Base-by-base conservation (phyloP, 2,888 invertebrate genomes). In the Parelbella ahira region DNA sequence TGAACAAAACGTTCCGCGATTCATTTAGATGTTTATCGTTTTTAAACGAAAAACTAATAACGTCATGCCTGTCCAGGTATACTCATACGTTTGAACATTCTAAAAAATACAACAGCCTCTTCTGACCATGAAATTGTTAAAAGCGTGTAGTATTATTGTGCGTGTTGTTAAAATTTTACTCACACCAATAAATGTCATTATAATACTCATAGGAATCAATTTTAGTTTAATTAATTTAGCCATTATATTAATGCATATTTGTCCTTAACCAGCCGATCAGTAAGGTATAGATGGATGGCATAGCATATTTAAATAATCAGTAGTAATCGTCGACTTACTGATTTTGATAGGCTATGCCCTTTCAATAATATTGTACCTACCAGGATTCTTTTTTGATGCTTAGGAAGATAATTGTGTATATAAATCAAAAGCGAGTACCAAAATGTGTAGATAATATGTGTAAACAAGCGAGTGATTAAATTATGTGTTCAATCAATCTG, bases 11-110 rank as follows among this genome's bases (percentile, higher is more conserved):
- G 69, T 66, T 72, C 66, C 70, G 68, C 66, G 74, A 80, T 74
- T 76, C 70, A 81, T 82, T 81, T 65, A 78, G 82, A 84, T 84
- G 59, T 76, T 77, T 82, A 83, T 83, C 83, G 76, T 56, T 68
- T 79, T 80, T 68, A 73, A 68, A 64, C 63, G 79, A 80, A 81
- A 75, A 73, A 70, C 75, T 74, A 76, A 81, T 78, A 77, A 69
- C 72, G 75, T 72, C 71, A 75, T 65, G 60, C 64, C 50, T 50
- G 53, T 54, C 55, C 51, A 48, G 51, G 50, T 50, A 50, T 48
- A 28, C 7, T 15, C 29, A 13, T 13, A 29, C 21, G 34, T 34
- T 8, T 29, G 25, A 45, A 28, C 30, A 5, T 36, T 33, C 7
- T 21, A 27, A 49, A 45, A 48, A 48, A 52, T 51, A 33, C 48